Conservation (phyloP, 2,888 invertebrate species). For the Callinectes sapidus region DNA sequence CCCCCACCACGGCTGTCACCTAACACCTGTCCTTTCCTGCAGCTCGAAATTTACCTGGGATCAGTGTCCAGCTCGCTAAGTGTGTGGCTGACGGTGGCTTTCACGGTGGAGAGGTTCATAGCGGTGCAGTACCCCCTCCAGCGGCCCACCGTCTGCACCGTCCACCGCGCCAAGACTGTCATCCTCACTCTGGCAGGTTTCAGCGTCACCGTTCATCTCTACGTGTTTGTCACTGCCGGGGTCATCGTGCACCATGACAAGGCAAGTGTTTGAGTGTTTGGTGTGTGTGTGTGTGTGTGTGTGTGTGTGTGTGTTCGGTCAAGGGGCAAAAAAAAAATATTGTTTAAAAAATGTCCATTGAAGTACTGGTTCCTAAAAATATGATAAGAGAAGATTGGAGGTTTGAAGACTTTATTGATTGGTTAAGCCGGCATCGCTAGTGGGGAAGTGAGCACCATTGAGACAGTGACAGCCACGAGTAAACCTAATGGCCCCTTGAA, state of each 20-base stretch:
- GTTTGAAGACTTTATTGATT: too few relatives aligned
- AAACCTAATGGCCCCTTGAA: too few relatives aligned
- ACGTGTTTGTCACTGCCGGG: constrained; percentile 66
- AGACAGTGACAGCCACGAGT: too few relatives aligned
- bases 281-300: too few relatives aligned
- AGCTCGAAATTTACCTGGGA: constrained; percentile 84
- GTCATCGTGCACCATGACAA: constrained; percentile 57
- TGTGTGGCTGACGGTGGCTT: constrained; percentile 90
- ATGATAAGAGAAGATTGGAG: too few relatives aligned
- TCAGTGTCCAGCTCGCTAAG: constrained; percentile 86
- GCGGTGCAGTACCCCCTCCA: constrained; percentile 86
- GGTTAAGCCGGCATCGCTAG: too few relatives aligned
- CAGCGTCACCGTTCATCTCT: constrained; percentile 55
- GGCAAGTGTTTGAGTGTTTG: constrained; percentile 25
- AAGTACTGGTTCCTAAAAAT: too few relatives aligned
- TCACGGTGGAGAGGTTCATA: constrained; percentile 89
- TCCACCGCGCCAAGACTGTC: constrained; percentile 81
- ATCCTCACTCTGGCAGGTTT: constrained; percentile 49
- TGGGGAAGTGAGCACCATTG: too few relatives aligned
- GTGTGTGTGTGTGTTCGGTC: too few relatives aligned
- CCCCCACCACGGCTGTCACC: neutral
- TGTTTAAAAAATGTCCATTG: too few relatives aligned
- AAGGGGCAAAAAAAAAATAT: too few relatives aligned
- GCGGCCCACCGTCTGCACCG: constrained; percentile 84
- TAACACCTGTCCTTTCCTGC: constrained; percentile 74